Conservation (phyloP, 2,797 vertebrate species). For the Ciconia nigra region DNA sequence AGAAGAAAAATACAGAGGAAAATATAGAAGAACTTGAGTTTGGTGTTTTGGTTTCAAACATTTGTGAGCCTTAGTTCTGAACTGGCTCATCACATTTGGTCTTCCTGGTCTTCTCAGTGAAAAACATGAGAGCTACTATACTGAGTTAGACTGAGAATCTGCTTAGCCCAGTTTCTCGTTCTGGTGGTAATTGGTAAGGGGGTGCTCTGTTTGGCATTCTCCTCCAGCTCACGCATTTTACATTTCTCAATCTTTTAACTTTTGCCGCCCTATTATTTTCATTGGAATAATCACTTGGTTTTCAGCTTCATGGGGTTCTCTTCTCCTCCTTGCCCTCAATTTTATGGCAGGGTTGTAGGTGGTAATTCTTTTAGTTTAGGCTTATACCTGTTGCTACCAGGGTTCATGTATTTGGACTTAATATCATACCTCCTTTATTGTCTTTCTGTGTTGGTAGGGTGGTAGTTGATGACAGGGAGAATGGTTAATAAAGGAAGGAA, state of each 20-base stretch:
- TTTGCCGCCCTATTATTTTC: not conserved
- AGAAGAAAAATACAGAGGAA: not conserved
- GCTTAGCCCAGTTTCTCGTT: not conserved
- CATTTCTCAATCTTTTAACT: not conserved
- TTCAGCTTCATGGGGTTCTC: not conserved
- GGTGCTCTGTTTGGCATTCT: not conserved
- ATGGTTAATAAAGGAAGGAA: not conserved
- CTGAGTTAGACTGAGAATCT: not conserved
- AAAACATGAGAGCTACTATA: not conserved
- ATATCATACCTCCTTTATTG: not conserved
- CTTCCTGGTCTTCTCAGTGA: not conserved
- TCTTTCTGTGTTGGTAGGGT: not conserved
- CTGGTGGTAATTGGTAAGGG: not conserved
- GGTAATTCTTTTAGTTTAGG: not conserved
- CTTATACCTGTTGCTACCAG: not conserved
- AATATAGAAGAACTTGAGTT: not conserved
- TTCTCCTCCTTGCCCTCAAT: not conserved
- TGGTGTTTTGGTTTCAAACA: not conserved
- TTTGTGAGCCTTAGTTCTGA: not conserved
- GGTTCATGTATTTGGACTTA: not conserved
- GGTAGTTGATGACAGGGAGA: not conserved
- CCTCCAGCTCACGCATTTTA: not conserved
- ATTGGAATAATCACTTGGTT: not conserved
- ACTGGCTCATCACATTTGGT: not conserved
- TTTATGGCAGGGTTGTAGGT: not conserved